These are phyloP conservation scores for Bombus difficillimus DNA, from an alignment of 1,140 invertebrate genomes.

Conservation along the genomic window DNA sequence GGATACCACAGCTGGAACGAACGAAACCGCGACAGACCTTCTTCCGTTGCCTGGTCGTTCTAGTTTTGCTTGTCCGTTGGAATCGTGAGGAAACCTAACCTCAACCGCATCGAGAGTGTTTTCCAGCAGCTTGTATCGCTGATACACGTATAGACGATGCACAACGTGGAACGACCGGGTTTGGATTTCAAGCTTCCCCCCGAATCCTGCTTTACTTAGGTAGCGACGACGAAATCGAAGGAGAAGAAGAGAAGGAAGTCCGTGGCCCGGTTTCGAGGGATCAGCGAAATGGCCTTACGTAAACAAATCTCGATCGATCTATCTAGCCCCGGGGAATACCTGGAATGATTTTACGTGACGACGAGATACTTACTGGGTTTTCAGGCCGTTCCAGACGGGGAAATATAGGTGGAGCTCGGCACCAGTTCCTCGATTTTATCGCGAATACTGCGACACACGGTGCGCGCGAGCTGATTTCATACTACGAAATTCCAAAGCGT, in stretches of 20 bases:
- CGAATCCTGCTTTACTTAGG: constrained; percentile 17
- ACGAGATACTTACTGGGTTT: constrained; percentile 18
- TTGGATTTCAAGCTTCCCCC: background rate
- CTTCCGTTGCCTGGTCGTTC: background rate
- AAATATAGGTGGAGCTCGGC: background rate
- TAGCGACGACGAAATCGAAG: background rate
- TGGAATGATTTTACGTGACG: constrained; percentile 32
- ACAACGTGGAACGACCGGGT: background rate
- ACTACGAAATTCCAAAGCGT: background rate
- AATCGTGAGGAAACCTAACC: background rate
- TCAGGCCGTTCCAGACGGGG: background rate
- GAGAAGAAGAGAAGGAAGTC: background rate
- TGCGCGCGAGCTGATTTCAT: background rate
- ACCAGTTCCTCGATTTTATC: constrained; percentile 24
- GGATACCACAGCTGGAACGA: constrained; percentile 31
- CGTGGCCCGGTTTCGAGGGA: constrained; percentile 13
- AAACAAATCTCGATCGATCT: constrained; percentile 52
- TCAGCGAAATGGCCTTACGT: constrained; percentile 46
- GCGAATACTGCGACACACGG: background rate
- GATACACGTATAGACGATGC: background rate
- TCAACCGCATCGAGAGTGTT: constrained; percentile 19
- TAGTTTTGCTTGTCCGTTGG: background rate
- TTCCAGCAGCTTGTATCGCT: background rate
- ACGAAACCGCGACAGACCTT: constrained; percentile 31
- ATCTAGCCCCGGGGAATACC: background rate